Evolutionary conservation across 2,797 vertebrate genomes (phyloP), one percentile per base, ranked within the genome.

Genomic region (Buceros bicornis): DNA sequence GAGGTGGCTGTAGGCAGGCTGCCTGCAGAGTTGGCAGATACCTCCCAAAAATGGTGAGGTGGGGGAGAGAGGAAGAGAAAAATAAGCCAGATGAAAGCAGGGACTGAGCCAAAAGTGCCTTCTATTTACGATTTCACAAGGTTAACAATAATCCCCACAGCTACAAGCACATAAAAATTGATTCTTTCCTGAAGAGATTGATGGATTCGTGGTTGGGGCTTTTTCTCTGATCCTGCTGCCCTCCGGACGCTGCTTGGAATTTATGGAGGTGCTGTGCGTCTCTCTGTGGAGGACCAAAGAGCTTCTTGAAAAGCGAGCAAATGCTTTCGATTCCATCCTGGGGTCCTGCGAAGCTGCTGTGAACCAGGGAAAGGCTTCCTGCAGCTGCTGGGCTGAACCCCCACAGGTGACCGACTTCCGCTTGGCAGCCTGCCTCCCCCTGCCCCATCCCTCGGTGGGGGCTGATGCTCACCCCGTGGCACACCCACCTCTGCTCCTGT

Each of bases 161-260:
- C 95, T 87, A 86, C 60, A 31, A 96, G 94, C 87, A 57, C 87
- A 87, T 92, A 96, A 96, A 96, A 96, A 97, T 97, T 54, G 96
- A 97, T 97, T 96, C 65, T 89, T 93, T 86, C 88, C 79, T 96
- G 91, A 87, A 66, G 72, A 96, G 87, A 89, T 82, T 89, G 95
- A 96, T 97, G 94, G 67, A 73, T 96, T 87, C 2, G 0, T 62
- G 91, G 96, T 43, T 94, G 79, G 93, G 81, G 74, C 81, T 66
- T 24, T 73, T 70, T 37, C 83, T 79, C 48, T 92, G 89, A 74
- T 92, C 81, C 85, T 31, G 70, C 64, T 92, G 95, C 89, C 92
- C 89, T 80, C 40, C 70, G 78, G 15, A 48, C 82, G 45, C 2
- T 6, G 47, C 60, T 40, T 69, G 87, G 57, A 67, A 91, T 96